Conservation (phyloP, 2,888 invertebrate species). For the Coleophora flavipennella region DNA sequence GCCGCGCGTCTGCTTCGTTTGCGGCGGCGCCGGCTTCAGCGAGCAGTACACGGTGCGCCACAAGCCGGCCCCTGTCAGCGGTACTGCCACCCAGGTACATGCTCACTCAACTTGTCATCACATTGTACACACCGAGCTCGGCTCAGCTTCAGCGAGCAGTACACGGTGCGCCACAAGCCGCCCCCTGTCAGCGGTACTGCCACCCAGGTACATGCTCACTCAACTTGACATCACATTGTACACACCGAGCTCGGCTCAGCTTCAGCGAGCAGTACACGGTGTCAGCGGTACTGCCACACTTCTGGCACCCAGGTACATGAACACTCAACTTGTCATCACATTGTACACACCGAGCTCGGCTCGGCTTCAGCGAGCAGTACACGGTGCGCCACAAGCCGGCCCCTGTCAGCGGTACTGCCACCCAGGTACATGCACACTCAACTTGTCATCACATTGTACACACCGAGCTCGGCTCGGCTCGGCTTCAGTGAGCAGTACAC, state of each 20-base stretch:
- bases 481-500: conserved; percentile 79
- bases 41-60: conserved; percentile 77
- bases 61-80: conserved; percentile 35
- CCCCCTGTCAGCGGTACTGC: conserved; percentile 18
- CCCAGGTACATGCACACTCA: conserved; percentile 36
- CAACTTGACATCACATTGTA: too few relatives aligned
- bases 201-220: conserved; percentile 33
- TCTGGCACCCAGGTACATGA: conserved; percentile 32
- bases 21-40: conserved; percentile 82
- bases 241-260: too few relatives aligned
- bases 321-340: too few relatives aligned
- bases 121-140: too few relatives aligned
- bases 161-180: conserved; percentile 74
- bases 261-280: conserved; percentile 79
- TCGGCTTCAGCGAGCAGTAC: conserved; percentile 78
- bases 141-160: conserved; percentile 78
- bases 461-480: too few relatives aligned
- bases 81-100: conserved; percentile 36
- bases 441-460: too few relatives aligned
- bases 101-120: not conserved
- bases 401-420: not conserved
- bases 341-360: too few relatives aligned
- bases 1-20: conserved; percentile 73
- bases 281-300: not conserved
- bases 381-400: conserved; percentile 73